A percentile compares a stretch with the other conserved stretches of the same genome.
Evolutionary conservation across 2,797 vertebrate genomes (phyloP).

Genomic region (Eurystomus glaucurus): DNA sequence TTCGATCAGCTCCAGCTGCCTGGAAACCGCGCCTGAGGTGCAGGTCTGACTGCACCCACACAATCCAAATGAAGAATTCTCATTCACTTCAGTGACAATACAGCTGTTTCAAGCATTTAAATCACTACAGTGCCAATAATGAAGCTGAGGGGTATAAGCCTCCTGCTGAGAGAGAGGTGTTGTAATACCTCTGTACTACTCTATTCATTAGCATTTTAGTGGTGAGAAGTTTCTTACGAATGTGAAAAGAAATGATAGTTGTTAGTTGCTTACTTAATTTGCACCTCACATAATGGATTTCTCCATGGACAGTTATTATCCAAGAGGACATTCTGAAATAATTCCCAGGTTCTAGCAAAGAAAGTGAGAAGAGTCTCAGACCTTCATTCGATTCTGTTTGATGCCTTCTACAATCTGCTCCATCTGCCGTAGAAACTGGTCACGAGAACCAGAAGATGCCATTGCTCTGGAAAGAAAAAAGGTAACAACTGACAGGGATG

Average conservation of each 20-base stretch:
- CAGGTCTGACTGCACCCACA: background rate
- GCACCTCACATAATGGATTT: background rate
- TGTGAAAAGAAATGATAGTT: background rate
- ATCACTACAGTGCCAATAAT: background rate
- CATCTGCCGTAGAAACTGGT: constrained; percentile 98
- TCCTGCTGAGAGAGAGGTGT: background rate
- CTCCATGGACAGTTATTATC: background rate
- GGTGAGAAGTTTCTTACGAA: background rate
- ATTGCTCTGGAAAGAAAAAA: constrained; percentile 89
- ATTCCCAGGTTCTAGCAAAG: background rate
- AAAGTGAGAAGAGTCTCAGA: constrained; percentile 52
- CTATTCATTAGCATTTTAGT: background rate
- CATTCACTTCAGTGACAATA: background rate
- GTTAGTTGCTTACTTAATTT: background rate
- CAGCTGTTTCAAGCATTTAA: background rate
- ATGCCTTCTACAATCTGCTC: constrained; percentile 99
- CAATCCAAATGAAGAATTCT: background rate
- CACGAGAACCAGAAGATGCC: constrained; percentile 92
- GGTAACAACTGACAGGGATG: background rate
- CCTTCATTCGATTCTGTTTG: constrained; percentile 96
- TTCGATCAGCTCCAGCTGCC: background rate
- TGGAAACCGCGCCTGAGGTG: accelerated
- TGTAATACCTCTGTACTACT: background rate
- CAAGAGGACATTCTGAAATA: constrained; percentile 2
- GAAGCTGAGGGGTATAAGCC: background rate